Conservation (phyloP, 1,140 invertebrate genomes). For the Harlomillsia oculata region DNA sequence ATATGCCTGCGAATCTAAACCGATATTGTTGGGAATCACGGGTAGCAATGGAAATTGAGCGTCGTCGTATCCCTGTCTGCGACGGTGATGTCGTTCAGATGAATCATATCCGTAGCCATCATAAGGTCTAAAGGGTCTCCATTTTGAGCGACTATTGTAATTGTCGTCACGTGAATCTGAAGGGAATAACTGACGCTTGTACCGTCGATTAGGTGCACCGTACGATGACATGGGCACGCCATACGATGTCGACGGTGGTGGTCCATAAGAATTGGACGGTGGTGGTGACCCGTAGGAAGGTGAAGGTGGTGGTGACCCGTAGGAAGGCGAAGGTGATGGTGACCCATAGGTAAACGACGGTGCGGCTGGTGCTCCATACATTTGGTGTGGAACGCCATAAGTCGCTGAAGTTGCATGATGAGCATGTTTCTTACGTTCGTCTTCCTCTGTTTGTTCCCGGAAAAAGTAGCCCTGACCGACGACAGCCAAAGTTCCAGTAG, state of each 20-base stretch:
- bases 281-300: background rate
- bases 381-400: background rate
- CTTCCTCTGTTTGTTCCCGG: slow-evolving; percentile 4
- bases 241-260: slow-evolving; percentile 1
- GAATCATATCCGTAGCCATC: too few relatives aligned
- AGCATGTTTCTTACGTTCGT: background rate
- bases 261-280: background rate
- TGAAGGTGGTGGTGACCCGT: background rate
- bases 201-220: too few relatives aligned
- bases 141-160: too few relatives aligned
- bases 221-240: too few relatives aligned
- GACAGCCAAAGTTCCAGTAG: slow-evolving; percentile 12
- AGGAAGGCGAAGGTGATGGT: background rate
- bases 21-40: too few relatives aligned
- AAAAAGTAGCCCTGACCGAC: slow-evolving; percentile 17
- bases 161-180: too few relatives aligned
- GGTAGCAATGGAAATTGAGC: too few relatives aligned
- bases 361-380: background rate
- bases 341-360: background rate
- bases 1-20: too few relatives aligned
- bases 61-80: too few relatives aligned
- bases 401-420: background rate
- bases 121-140: too few relatives aligned
- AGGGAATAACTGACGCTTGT: background rate
- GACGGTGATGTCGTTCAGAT: too few relatives aligned